Conservation (phyloP, 1,140 invertebrate species). For the Sycophila sp. region DNA sequence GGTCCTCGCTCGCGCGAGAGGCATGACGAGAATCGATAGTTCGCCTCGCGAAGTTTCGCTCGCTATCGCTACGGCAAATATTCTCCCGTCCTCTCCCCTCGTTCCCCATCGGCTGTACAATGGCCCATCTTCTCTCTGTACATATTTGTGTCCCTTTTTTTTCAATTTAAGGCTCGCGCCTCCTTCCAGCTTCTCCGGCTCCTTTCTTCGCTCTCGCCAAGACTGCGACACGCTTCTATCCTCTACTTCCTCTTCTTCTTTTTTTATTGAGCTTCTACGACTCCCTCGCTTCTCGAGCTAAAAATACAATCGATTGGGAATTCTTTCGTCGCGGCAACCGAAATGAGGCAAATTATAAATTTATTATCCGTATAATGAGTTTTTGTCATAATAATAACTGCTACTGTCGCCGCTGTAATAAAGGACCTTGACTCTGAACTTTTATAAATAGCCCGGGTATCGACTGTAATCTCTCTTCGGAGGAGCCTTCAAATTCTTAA, state of each 20-base stretch:
- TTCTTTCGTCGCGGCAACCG: neutral
- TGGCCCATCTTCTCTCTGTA: constrained; percentile 25
- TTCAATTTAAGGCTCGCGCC: constrained; percentile 21
- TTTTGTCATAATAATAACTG: too few species aligned
- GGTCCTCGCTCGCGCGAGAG: too few species aligned
- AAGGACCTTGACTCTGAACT: too few species aligned
- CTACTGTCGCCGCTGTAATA: too few species aligned
- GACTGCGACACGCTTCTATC: too few species aligned
- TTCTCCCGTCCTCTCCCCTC: neutral
- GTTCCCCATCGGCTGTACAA: neutral
- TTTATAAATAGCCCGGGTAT: too few species aligned
- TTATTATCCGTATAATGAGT: constrained; percentile 26
- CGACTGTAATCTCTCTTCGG: too few species aligned
- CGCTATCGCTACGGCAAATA: constrained; percentile 30
- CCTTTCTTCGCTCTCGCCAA: neutral
- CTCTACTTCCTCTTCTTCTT: neutral
- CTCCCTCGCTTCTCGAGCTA: neutral
- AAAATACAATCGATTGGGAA: constrained; percentile 27
- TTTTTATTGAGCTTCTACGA: constrained; percentile 19
- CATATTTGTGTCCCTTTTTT: constrained; percentile 22
- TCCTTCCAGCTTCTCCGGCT: neutral
- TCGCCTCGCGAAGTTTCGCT: constrained; percentile 15
- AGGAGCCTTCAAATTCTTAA: too few species aligned
- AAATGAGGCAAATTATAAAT: constrained; percentile 24
- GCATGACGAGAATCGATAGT: constrained; percentile 38